Evolutionary conservation across 2,888 invertebrate species (phyloP), one percentile per base, ranked within the genome.

Genomic region (Caenorhabditis uteleia): DNA sequence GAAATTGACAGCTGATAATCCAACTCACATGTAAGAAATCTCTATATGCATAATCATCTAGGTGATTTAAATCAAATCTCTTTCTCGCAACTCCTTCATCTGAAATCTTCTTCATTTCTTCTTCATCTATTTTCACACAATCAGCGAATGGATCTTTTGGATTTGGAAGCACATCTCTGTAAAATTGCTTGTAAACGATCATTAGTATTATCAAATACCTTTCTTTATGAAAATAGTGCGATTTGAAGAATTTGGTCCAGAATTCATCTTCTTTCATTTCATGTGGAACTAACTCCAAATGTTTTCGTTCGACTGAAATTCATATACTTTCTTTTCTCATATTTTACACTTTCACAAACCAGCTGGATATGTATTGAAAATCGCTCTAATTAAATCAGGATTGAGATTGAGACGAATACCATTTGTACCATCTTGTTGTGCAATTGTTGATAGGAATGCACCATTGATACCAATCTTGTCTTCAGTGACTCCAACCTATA

Each of bases 191-290:
- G 20, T 31, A 14, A 31, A 31, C 31, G 8, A 12, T 31, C 31
- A 8, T 31, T 31, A 12, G 16, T 14, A 29, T 27, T 7, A 25
- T 29, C 26, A 23, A 18, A 36, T 18, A 49, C 51, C 93, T 89
- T 86, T 97, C 95, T 46, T 87, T 74, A 75, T 88, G 87, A 77
- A 87, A 88, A 87, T 99, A 99, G 87, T 98, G 97, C 16, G 95
- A 97, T 84, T 98, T 97, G 87, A 98, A 98, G 86, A 99, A 99
- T 83, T 94, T 92, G 14, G 93, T 94, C 98, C 98, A 99, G 86
- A 99, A 99, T 83, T 95, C 95, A 0, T 91, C 89, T 86, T 98
- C 98, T 0, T 91, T 89, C 88, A 97, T 88, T 87, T 93, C 92
- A 68, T 90, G 88, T 27, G 98, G 98, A 33, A 99, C 98, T 85